Base-by-base conservation (phyloP, 2,113 vertebrate species). In the Microcebus tavaratra region DNA sequence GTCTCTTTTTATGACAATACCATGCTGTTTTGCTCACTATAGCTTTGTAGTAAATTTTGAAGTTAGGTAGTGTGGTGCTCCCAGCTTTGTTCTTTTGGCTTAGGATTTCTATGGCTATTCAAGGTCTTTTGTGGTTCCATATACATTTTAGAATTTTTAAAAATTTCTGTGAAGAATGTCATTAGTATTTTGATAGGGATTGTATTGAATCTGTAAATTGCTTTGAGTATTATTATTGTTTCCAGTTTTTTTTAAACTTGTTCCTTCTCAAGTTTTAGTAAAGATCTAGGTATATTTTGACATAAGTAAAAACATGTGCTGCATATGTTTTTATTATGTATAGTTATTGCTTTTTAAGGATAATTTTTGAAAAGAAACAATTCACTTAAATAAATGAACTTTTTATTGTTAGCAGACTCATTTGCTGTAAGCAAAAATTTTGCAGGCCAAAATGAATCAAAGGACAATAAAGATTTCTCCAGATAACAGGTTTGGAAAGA, bases 341-440 rank as follows among this genome's bases (percentile, higher is more conserved):
- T 10, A 75, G 11, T 91, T 83, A 18, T 55, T 55, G 15, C 17
- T 55, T 55, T 36, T 70, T 10, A 75, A 15, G 48, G 29, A 78
- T 14, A 55, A 55, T 39, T 65, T 92, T 85, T 67, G 25, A 20
- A 10, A 27, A 90, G 25, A 94, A 80, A 78, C 1, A 87, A 42
- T 76, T 61, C 53, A 1, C 53, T 55, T 8, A 42, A 88, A 61
- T 82, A 87, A 90, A 59, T 50, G 29, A 57, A 53, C 53, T 83
- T 86, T 95, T 88, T 2, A 81, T 91, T 91, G 10, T 50, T 21
- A 55, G 15, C 21, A 78, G n/a, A 81, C 12, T 75, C 13, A 94
- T 81, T 94, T 89, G n/a, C 42, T 88, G 34, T 45, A 61, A 50
- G 20, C 21, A 91, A 70, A 72, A 59, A 78, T 87, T 96, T 90